These are phyloP conservation scores for Rhinoraja longicauda DNA, from an alignment of 2,797 vertebrate species.

Conservation along the genomic window DNA sequence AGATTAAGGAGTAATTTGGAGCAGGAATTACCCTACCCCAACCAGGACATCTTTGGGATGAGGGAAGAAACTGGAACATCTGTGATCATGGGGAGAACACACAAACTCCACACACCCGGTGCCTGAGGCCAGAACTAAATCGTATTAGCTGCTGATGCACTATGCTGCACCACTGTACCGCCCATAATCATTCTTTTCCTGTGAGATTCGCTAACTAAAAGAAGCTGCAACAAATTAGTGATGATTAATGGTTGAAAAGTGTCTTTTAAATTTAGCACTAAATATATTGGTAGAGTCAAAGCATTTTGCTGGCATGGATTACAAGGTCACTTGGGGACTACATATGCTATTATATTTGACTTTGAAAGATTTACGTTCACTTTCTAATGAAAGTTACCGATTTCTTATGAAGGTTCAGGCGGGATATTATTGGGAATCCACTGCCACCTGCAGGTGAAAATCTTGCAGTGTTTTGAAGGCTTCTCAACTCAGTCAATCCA, in stretches of 20 bases:
- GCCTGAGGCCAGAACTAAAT: too few relatives aligned
- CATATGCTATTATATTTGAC: background rate
- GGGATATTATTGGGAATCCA: background rate
- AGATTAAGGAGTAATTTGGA: too few relatives aligned
- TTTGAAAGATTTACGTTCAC: background rate
- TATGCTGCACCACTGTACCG: too few relatives aligned
- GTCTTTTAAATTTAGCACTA: background rate
- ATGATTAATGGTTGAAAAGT: background rate
- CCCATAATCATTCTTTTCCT: background rate
- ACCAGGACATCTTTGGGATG: too few relatives aligned
- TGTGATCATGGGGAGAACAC: too few relatives aligned
- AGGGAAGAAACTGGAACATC: too few relatives aligned
- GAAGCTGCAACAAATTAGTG: background rate
- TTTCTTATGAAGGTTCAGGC: background rate
- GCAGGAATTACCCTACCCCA: too few relatives aligned
- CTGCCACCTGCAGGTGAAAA: constrained; percentile 24
- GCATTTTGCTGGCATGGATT: background rate
- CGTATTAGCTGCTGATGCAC: too few relatives aligned
- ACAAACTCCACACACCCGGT: too few relatives aligned
- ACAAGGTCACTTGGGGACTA: background rate
- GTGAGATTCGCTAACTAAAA: background rate
- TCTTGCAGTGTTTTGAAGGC: background rate
- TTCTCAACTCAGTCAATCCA: background rate
- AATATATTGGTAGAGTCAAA: background rate
- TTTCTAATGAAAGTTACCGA: background rate